Evolutionary conservation across 2,797 vertebrate genomes (phyloP).

Genomic region (Protosalanx chinensis): DNA sequence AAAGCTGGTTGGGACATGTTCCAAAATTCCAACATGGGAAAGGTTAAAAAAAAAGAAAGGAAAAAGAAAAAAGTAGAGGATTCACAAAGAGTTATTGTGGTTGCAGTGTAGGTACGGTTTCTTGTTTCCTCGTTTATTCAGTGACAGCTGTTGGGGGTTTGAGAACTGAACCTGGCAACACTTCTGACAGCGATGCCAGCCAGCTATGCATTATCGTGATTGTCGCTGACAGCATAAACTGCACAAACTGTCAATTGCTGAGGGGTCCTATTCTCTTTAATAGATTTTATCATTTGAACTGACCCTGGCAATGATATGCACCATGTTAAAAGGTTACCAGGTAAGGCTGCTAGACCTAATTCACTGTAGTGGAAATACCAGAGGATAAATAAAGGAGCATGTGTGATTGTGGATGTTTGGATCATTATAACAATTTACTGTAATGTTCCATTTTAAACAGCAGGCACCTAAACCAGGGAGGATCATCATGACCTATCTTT

Average conservation of each 20-base stretch:
- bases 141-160: neutral
- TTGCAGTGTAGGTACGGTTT: neutral
- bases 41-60: neutral
- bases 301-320: too few relatives aligned
- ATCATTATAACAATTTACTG: too few relatives aligned
- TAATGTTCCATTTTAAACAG: too few relatives aligned
- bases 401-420: too few relatives aligned
- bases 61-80: neutral
- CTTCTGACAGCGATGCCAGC: neutral
- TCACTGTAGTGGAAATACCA: too few relatives aligned
- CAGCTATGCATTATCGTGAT: neutral
- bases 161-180: conserved; percentile 6
- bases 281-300: too few relatives aligned
- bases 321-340: too few relatives aligned
- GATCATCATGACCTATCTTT: too few relatives aligned
- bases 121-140: neutral
- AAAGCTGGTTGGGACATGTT: conserved; percentile 10
- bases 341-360: too few relatives aligned
- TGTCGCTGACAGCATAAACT: neutral
- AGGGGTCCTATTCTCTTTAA: too few relatives aligned
- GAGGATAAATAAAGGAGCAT: too few relatives aligned
- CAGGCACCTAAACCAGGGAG: too few relatives aligned
- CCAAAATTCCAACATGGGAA: conserved; percentile 8
- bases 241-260: neutral
- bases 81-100: neutral